A percentile compares a stretch with the other conserved stretches of the same genome.
phyloP scores from a whole-genome alignment of 2,113 vertebrate genomes.

The Sialia sialis region DNA sequence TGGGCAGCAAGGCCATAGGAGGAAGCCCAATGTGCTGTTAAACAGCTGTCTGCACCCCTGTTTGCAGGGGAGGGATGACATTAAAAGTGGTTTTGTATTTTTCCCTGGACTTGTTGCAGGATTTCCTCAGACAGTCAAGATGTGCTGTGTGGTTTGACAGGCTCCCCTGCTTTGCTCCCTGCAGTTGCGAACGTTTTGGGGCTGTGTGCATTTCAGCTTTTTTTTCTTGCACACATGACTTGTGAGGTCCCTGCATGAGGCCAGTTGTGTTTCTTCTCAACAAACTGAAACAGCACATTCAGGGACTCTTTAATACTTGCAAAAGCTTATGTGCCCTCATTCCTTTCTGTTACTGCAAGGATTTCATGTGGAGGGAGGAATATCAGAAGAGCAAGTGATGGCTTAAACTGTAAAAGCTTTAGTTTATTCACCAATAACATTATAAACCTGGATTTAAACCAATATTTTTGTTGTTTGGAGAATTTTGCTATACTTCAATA shows the following conservation, averaged over 20 bases:
- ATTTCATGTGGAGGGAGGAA: not conserved
- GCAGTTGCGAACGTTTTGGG: not conserved
- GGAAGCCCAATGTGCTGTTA: not conserved
- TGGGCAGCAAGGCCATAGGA: not conserved
- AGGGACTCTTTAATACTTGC: not conserved
- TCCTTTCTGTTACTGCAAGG: not conserved
- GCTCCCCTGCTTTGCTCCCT: accelerated
- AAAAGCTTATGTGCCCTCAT: not conserved
- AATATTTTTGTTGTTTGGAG: not conserved
- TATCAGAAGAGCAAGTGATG: not conserved
- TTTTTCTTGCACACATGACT: not conserved
- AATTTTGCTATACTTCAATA: not conserved
- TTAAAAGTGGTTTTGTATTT: not conserved
- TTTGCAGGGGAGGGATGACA: not conserved
- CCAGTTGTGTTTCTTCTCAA: not conserved
- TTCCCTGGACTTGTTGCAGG: not conserved
- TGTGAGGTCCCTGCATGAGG: not conserved
- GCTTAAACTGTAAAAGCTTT: not conserved
- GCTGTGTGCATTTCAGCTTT: not conserved
- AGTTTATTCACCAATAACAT: not conserved
- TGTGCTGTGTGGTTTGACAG: not conserved
- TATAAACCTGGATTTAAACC: not conserved
- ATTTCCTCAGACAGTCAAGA: not conserved
- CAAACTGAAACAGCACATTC: not conserved
- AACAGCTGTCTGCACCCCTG: not conserved